A percentile compares a stretch with the other conserved stretches of the same genome.
Evolutionary conservation across 1,140 invertebrate species (phyloP).

Genomic region (Hycleus phaleratus): DNA sequence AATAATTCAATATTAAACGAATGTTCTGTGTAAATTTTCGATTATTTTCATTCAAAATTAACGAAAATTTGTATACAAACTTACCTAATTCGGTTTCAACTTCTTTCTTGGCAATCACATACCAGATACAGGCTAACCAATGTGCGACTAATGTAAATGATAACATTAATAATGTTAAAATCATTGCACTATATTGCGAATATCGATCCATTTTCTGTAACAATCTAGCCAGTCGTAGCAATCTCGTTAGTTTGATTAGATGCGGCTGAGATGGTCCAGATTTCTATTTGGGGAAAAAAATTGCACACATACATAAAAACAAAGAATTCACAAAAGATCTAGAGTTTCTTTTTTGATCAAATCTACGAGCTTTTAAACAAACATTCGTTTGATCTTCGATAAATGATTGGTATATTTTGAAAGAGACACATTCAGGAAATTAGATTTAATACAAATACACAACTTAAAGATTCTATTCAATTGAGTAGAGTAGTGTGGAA

Average conservation of each 20-base stretch:
- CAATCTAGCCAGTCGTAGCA: constrained; percentile 85
- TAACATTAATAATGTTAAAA: constrained; percentile 90
- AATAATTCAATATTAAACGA: no score
- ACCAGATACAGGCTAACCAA: constrained; percentile 99
- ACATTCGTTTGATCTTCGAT: no score
- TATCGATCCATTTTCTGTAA: constrained; percentile 96
- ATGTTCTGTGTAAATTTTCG: no score
- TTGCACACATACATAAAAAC: constrained; percentile 15
- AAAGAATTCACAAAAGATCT: background rate
- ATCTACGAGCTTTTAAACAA: background rate
- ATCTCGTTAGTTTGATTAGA: constrained; percentile 88
- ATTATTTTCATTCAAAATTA: no score
- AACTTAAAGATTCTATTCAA: no score
- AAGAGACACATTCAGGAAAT: no score
- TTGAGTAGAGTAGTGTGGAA: no score
- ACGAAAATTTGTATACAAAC: constrained; percentile 16
- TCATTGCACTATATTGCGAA: constrained; percentile 95
- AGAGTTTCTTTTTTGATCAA: background rate
- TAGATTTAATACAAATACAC: no score
- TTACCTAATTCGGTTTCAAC: constrained; percentile 69
- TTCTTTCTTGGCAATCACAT: constrained; percentile 92
- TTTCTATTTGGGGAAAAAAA: constrained; percentile 42
- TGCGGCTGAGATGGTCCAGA: constrained; percentile 73
- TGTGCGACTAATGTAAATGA: constrained; percentile 94
- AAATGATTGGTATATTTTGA: no score